Base-by-base conservation (phyloP, 2,113 vertebrate species). In the Oenanthe oenanthe region DNA sequence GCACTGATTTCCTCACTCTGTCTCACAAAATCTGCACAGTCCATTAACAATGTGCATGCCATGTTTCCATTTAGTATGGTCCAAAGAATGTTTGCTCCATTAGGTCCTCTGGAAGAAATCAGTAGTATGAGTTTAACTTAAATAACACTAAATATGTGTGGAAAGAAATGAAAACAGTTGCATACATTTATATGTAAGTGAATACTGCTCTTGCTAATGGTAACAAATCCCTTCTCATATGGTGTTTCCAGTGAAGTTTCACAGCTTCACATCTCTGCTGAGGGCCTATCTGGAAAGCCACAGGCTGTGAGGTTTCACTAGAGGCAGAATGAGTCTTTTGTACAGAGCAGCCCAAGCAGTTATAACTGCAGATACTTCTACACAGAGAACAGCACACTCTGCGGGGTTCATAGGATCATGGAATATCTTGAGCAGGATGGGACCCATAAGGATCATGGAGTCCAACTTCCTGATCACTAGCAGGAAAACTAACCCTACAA, bases 161-260 rank as follows among this genome's bases (percentile, higher is more conserved):
- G 31, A 58, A n/a, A 80, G 76, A 90, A 85, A 94, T 77, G 20
- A 54, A 80, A 95, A 76, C 12, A 38, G 32, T 89, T 65, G n/a
- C 2, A 1, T 47, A 6, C 38, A 73, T 61, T 2, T 2, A n/a
- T 36, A 34, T 22, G 7, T 48, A 60, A 63, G 42, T 75, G 71
- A 82, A 90, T 82, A 67, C 34, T 79, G 48, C 24, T 32, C 53
- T 72, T 60, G 15, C 26, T 26, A 65, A 31, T 29, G 47, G 22
- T n/a, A 54, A 71, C 25, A 85, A 79, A 79, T 79, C 53, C 24
- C 40, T 74, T 71, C 53, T 91, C n/a, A 34, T 24, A 22, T 14
- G 12, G 32, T 3, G 3, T 38, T 85, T 92, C 20, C 61, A 85
- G 7, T n/a, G 56, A 66, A 58, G 70, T 66, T 85, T 66, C 43